A percentile compares a stretch with the other conserved stretches of the same genome.
Conservation (phyloP, 2,888 invertebrate genomes). For the Meiosimyza platycephala region DNA sequence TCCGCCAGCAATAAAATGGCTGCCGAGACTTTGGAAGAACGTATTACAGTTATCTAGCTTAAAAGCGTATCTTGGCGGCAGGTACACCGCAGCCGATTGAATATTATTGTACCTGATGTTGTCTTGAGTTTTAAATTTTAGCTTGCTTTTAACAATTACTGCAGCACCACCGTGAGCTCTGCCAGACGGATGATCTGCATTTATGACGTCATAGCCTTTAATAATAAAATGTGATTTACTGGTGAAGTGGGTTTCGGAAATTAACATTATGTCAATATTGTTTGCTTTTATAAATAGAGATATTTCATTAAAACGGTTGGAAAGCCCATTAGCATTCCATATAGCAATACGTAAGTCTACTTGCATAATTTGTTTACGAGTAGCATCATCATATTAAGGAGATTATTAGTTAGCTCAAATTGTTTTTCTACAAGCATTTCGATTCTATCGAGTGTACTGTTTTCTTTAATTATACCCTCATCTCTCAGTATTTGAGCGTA, state of each 20-base stretch:
- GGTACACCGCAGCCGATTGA: too few species aligned
- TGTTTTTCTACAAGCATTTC: background rate
- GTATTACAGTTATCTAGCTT: too few species aligned
- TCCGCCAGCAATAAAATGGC: too few species aligned
- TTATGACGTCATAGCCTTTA: constrained; percentile 35
- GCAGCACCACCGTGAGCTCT: constrained; percentile 41
- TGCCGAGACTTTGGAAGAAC: too few species aligned
- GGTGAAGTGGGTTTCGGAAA: constrained; percentile 41
- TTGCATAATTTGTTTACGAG: constrained; percentile 26
- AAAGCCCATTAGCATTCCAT: background rate
- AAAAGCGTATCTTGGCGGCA: too few species aligned
- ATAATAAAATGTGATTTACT: constrained; percentile 36
- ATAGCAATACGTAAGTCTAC: constrained; percentile 26
- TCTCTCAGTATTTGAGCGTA: background rate
- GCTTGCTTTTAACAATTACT: background rate
- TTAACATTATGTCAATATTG: background rate
- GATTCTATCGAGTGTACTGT: background rate
- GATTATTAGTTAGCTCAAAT: constrained; percentile 11
- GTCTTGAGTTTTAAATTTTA: background rate
- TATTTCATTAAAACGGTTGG: too few species aligned
- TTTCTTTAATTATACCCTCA: background rate
- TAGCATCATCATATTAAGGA: constrained; percentile 25
- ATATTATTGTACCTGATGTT: background rate
- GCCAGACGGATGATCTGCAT: constrained; percentile 34
- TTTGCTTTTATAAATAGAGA: too few species aligned